Evolutionary conservation across 2,888 invertebrate genomes (phyloP).

Genomic region (Pristionchus fissidentatus): DNA sequence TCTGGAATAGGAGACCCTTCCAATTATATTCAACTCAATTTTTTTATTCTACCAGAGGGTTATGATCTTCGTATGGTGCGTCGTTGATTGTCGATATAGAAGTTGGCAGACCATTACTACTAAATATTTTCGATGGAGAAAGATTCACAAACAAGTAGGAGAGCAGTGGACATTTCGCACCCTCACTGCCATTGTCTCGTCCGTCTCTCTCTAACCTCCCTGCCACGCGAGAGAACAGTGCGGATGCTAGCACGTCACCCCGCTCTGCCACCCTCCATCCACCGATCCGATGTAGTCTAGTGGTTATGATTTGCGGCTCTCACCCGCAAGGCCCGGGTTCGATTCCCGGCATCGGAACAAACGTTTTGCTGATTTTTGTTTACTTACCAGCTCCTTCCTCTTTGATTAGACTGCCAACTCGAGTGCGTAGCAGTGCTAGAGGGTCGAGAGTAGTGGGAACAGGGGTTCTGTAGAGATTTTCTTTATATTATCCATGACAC

Average conservation of each 20-base stretch:
- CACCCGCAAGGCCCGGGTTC: conserved; percentile 60
- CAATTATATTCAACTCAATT: neutral
- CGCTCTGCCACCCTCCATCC: neutral
- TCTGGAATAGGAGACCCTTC: conserved; percentile 51
- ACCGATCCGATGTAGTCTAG: conserved; percentile 47
- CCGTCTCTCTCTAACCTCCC: too few species aligned
- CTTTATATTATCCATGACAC: neutral
- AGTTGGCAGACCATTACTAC: too few species aligned
- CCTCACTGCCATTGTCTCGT: too few species aligned
- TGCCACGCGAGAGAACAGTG: neutral
- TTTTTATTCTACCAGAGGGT: too few species aligned
- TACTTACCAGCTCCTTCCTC: conserved; percentile 66
- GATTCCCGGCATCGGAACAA: conserved; percentile 59
- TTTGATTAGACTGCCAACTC: conserved; percentile 63
- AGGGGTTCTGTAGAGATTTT: conserved; percentile 35
- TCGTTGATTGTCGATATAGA: too few species aligned
- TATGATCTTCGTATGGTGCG: too few species aligned
- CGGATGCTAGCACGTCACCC: neutral
- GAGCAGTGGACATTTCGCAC: too few species aligned
- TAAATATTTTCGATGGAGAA: too few species aligned
- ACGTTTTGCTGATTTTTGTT: neutral
- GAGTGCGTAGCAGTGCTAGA: conserved; percentile 51
- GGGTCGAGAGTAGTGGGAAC: conserved; percentile 26
- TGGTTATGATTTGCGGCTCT: conserved; percentile 58
- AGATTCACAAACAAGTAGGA: too few species aligned